Base-by-base conservation (phyloP, 2,888 invertebrate genomes). In the Perizoma flavofasciatum region DNA sequence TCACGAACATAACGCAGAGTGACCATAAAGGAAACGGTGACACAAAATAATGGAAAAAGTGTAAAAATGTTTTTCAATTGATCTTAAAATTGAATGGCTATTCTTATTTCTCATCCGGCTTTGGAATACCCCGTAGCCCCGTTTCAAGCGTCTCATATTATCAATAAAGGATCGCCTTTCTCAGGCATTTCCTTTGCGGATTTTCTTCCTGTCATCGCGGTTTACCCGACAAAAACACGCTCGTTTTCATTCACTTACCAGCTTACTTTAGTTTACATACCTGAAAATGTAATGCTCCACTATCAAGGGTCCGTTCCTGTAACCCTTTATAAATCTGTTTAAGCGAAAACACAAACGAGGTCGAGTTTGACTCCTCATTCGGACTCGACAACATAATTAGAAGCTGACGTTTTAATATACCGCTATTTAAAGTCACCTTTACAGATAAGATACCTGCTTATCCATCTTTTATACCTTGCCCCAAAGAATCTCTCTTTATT, bases 361-460 rank as follows among this genome's bases (percentile, higher is more conserved):
- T 53, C 40, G 64, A 75, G 78, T 85, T 85, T 83, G 82, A 83
- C 83, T 83, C 81, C 75, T 80, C 76, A 71, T 82, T 83, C 75
- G 66, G 70, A 73, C 69, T 73, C 72, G 76, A 81, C 77, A 75
- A 77, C 77, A 77, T 78, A 79, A 82, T 83, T 79, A 71, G 9
- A 46, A 57, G 57, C 35, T 59, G 43, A 60, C 60, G 43, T 53
- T 45, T 41, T 51, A 48, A 56, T 51, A 45, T 10, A 10, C 40
- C 40, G 33, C 8, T 40, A 11, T 35, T n/a, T 48, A 54, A 10
- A n/a, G 7, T 10, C 22, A 46, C 45, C 39, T 53, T 46, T 10
- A 9, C 41, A 41, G n/a, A 10, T n/a, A 10, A 41, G 41, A 41
- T 10, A 41, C 6, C 7, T 39, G 9, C 2, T 7, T 39, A 39